Evolutionary conservation across 2,797 vertebrate genomes (phyloP).

Genomic region (Typhlichthys eigenmanni): DNA sequence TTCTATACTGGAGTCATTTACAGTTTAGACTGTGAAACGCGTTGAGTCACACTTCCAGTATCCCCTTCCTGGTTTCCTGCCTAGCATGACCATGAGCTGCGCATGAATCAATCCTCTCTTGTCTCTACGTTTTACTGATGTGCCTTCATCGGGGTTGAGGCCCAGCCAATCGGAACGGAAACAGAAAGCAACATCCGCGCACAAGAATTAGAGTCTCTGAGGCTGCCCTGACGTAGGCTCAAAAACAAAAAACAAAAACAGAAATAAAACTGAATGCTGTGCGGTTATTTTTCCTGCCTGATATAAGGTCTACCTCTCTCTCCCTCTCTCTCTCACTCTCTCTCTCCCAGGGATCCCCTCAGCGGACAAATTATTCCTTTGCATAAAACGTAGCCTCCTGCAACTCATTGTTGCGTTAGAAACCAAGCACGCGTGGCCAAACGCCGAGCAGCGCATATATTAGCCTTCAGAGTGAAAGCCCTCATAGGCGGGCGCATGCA

Average conservation of each 20-base stretch:
- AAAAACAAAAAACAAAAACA: slow-evolving; percentile 3
- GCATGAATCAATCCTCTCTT: slow-evolving; percentile 3
- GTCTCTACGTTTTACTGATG: slow-evolving; percentile 15
- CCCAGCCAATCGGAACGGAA: slow-evolving; percentile 11
- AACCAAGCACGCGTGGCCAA: slow-evolving; percentile 59
- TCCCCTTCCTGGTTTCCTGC: neutral
- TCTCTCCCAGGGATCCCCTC: slow-evolving; percentile 38
- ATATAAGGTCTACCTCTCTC: slow-evolving; percentile 41
- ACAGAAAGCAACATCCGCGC: slow-evolving; percentile 7
- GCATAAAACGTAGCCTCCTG: slow-evolving; percentile 57
- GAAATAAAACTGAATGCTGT: slow-evolving; percentile 8
- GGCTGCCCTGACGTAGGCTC: slow-evolving; percentile 19
- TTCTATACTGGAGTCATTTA: neutral
- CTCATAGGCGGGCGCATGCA: slow-evolving; percentile 26
- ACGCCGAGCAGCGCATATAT: slow-evolving; percentile 70
- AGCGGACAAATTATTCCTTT: slow-evolving; percentile 55
- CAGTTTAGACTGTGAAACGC: neutral
- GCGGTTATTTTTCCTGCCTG: slow-evolving; percentile 45
- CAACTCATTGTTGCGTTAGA: slow-evolving; percentile 55
- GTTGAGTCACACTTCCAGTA: neutral
- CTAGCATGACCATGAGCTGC: slow-evolving; percentile 10
- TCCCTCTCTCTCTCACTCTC: no score
- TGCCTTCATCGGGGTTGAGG: neutral
- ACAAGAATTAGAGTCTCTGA: no score
- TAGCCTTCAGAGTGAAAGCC: slow-evolving; percentile 61